A percentile compares a stretch with the other conserved stretches of the same genome.
phyloP scores from a whole-genome alignment of 1,140 invertebrate genomes.

The Micrasema minimum region DNA sequence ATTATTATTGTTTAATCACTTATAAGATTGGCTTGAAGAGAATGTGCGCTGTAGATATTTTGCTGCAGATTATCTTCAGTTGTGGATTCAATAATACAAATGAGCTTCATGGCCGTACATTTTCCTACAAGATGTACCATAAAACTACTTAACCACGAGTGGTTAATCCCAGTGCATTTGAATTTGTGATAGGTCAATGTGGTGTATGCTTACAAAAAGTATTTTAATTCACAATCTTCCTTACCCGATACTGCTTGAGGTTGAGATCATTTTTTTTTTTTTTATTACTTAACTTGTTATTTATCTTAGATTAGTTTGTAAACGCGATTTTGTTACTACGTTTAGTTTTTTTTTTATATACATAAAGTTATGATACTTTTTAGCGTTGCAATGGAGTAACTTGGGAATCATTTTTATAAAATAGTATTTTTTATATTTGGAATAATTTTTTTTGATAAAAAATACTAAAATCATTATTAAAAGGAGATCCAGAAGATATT shows the following conservation, averaged over 20 bases:
- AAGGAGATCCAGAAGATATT: no score
- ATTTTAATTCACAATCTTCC: background rate
- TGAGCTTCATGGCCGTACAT: no score
- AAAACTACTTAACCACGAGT: no score
- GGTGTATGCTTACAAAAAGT: background rate
- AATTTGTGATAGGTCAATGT: constrained; percentile 30
- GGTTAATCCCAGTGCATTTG: constrained; percentile 31
- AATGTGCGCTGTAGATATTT: no score
- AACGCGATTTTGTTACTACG: constrained; percentile 20
- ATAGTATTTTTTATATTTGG: constrained; percentile 27
- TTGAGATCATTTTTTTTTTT: constrained; percentile 14
- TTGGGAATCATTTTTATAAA: background rate
- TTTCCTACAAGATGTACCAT: no score
- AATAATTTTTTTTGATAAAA: constrained; percentile 7
- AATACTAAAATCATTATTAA: constrained; percentile 1
- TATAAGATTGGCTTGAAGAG: no score
- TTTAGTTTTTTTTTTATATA: background rate
- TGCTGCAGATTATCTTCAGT: no score
- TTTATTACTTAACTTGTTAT: constrained; percentile 19
- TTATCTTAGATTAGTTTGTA: constrained; percentile 23
- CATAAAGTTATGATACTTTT: constrained; percentile 22
- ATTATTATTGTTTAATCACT: no score
- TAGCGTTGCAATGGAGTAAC: background rate
- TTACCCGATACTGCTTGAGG: constrained; percentile 4
- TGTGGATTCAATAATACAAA: no score